Percentiles rank a stretch among this genome's conserved stretches.
phyloP scores from a whole-genome alignment of 2,888 invertebrate species.

The Microctonus brassicae region DNA sequence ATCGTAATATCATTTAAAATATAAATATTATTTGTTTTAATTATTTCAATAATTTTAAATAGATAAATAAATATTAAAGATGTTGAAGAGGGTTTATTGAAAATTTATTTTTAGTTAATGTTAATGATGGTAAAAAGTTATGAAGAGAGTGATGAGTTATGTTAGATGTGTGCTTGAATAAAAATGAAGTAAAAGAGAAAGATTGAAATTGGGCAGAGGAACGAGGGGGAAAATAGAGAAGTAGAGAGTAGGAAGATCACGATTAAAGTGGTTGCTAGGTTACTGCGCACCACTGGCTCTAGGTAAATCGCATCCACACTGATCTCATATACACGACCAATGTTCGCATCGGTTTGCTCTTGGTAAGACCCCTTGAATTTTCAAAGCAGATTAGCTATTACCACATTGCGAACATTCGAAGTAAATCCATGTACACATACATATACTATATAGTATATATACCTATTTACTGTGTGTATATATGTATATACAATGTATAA shows the following conservation, averaged over 20 bases:
- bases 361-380: conserved; percentile 30
- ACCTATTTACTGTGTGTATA: background rate
- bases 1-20: background rate
- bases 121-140: background rate
- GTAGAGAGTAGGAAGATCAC: conserved; percentile 2
- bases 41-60: too few relatives aligned
- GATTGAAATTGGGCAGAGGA: conserved; percentile 37
- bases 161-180: background rate
- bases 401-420: background rate
- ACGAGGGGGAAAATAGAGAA: conserved; percentile 38
- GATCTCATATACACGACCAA: conserved; percentile 31
- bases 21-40: too few relatives aligned
- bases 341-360: conserved; percentile 25
- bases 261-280: conserved; percentile 34
- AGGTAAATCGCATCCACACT: conserved; percentile 35
- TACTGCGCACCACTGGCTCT: conserved; percentile 30
- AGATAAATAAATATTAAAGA: too few relatives aligned
- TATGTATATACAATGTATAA: background rate
- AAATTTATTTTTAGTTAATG: too few relatives aligned
- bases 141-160: conserved; percentile 38
- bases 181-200: conserved; percentile 11
- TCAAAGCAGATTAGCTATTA: conserved; percentile 37
- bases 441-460: background rate
- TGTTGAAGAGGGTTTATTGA: too few relatives aligned
- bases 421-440: background rate